Evolutionary conservation across 2,888 invertebrate genomes (phyloP).

Genomic region (Pantelozetes paolii): DNA sequence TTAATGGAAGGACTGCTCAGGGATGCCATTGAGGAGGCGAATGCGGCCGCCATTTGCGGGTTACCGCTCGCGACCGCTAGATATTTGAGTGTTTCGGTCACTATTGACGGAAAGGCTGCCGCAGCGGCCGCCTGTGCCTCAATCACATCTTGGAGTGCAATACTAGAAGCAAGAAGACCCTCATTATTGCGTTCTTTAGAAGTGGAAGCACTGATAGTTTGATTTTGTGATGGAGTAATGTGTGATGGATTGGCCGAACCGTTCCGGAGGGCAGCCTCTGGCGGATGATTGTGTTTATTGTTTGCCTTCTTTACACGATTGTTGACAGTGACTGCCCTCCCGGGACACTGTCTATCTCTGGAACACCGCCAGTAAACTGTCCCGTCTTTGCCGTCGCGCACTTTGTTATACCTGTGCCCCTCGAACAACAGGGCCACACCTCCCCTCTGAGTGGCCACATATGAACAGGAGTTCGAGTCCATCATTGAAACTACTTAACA

Average conservation of each 20-base stretch:
- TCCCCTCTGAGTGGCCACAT: constrained; percentile 49
- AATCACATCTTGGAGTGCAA: constrained; percentile 41
- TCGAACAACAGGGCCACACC: constrained; percentile 49
- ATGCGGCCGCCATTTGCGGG: constrained; percentile 47
- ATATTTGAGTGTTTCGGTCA: constrained; percentile 49
- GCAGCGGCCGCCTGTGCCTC: constrained; percentile 41
- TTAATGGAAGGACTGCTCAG: constrained; percentile 25
- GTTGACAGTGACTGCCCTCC: constrained; percentile 49
- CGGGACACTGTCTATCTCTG: constrained; percentile 49
- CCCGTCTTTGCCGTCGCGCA: constrained; percentile 49
- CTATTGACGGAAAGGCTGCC: constrained; percentile 46
- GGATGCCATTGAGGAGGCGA: constrained; percentile 40
- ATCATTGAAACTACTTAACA: constrained; percentile 12
- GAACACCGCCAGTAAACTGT: constrained; percentile 49
- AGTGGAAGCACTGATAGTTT: constrained; percentile 11
- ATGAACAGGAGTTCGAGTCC: constrained; percentile 46
- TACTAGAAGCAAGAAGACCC: constrained; percentile 32
- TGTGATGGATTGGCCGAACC: neutral
- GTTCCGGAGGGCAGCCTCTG: constrained; percentile 47
- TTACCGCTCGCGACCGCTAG: constrained; percentile 47
- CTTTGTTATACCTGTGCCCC: constrained; percentile 49
- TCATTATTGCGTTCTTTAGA: neutral
- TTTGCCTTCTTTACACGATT: constrained; percentile 49
- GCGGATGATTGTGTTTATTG: constrained; percentile 49
- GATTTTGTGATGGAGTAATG: neutral